phyloP scores from a whole-genome alignment of 2,888 invertebrate genomes.

The Oscheius sp. region DNA sequence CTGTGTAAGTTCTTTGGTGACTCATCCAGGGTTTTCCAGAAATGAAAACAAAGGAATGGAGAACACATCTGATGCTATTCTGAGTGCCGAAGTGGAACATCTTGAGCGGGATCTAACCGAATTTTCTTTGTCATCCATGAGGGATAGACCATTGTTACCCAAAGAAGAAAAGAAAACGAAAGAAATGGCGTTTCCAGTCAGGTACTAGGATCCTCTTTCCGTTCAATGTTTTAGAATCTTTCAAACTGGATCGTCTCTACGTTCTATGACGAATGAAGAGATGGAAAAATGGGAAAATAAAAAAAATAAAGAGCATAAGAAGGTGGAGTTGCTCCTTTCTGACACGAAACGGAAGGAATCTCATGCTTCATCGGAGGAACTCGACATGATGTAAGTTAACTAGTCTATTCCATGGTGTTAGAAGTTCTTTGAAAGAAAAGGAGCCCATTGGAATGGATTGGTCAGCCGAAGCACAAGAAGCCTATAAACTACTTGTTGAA shows the following conservation, averaged over 20 bases:
- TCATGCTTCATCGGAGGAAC: background rate
- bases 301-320: constrained; percentile 42
- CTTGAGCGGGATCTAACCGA: constrained; percentile 43
- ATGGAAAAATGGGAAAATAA: constrained; percentile 35
- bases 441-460: constrained; percentile 34
- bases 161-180: constrained; percentile 8
- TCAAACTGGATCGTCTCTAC: constrained; percentile 14
- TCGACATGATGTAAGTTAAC: no score
- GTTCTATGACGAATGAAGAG: constrained; percentile 34
- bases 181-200: no score
- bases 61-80: constrained; percentile 4
- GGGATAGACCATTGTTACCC: constrained; percentile 33
- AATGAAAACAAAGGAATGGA: constrained; percentile 1
- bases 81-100: constrained; percentile 38
- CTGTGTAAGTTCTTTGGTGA: background rate
- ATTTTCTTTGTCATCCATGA: constrained; percentile 35
- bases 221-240: background rate
- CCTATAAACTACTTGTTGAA: constrained; percentile 90
- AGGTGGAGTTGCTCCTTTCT: constrained; percentile 32
- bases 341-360: constrained; percentile 25
- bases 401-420: constrained; percentile 5
- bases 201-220: background rate
- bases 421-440: background rate
- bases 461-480: constrained; percentile 78
- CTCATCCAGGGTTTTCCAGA: constrained; percentile 16